Base-by-base conservation (phyloP, 2,888 invertebrate genomes). In the Therioaphis trifolii region DNA sequence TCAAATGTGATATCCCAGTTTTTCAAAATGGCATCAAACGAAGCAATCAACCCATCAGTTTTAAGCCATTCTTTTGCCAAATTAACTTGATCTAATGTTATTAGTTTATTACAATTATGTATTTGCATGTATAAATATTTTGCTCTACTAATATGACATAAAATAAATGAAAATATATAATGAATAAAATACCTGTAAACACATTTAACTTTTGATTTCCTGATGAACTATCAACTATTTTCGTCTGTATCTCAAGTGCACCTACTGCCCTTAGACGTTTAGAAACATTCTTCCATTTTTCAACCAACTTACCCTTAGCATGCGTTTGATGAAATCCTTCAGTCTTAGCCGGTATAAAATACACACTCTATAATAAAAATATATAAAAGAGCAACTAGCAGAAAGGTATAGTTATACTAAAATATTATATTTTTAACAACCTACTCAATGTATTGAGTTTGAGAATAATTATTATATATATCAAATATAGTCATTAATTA, bases 41-140 rank as follows among this genome's bases (percentile, higher is more conserved):
- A 29, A 63, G 63, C 63, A 35, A 63, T 63, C 29, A 63, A 63
- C 29, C 63, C 29, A 63, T 29, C 29, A 63, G 27, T 29, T 63
- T 63, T 35, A 29, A 63, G 29, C 63, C 63, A 63, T 29, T 63
- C 18, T 29, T 63, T 63, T 9, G 63, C 29, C 29, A 63, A 29
- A 63, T 63, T 29, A 63, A 63, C 63, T 63, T 63, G 27, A 63
- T 63, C 29, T 63, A 63, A 63, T 18, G 18, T 63, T 63, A 29
- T 63, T 63, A 63, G 18, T 29, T 29, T 63, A 29, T 29, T 63
- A 29, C 27, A 63, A 63, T 63, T 29, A 63, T 29, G 1, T 63
- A 63, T 29, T 29, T 63, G 18, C 29, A 63, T 63, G n/a, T 43
- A 43, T 43, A 43, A 4, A 11, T 43, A 43, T 43, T 43, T 43